Conservation (phyloP, 2,888 invertebrate species). For the Drosophila flavopinicola region DNA sequence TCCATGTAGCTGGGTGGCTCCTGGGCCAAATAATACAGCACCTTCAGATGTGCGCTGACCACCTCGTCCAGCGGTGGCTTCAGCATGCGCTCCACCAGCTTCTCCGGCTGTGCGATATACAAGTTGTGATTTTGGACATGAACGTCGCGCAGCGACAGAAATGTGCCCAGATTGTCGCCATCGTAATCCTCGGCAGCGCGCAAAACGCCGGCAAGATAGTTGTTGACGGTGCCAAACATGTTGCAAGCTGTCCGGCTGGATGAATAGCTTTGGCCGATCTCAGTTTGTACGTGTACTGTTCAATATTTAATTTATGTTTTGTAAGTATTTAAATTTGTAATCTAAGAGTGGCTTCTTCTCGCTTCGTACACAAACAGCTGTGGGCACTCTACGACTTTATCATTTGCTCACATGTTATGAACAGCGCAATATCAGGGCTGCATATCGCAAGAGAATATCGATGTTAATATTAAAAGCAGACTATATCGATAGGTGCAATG, state of each 20-base stretch:
- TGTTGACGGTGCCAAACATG: conserved; percentile 79
- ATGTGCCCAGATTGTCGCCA: conserved; percentile 86
- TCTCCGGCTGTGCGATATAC: conserved; percentile 89
- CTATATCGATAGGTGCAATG: background rate
- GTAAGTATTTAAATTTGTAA: background rate
- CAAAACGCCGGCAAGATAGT: conserved; percentile 85
- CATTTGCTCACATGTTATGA: background rate
- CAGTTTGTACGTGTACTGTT: too few relatives aligned
- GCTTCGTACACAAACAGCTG: background rate
- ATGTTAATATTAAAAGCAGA: too few relatives aligned
- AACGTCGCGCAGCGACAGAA: conserved; percentile 88
- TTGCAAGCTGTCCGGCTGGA: background rate
- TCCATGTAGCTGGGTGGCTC: conserved; percentile 86
- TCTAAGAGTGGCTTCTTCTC: background rate
- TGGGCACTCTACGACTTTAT: background rate
- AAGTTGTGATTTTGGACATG: conserved; percentile 90
- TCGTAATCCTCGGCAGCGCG: conserved; percentile 87
- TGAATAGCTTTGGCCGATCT: background rate
- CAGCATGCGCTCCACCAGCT: conserved; percentile 89
- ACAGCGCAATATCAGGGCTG: too few relatives aligned
- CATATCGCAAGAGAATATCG: too few relatives aligned
- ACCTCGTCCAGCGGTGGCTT: conserved; percentile 91
- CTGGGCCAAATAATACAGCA: conserved; percentile 85
- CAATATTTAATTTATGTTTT: background rate
- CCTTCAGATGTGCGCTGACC: conserved; percentile 89